These are phyloP conservation scores for Stenichneumon culpator DNA, from an alignment of 2,888 invertebrate species.

Conservation along the genomic window DNA sequence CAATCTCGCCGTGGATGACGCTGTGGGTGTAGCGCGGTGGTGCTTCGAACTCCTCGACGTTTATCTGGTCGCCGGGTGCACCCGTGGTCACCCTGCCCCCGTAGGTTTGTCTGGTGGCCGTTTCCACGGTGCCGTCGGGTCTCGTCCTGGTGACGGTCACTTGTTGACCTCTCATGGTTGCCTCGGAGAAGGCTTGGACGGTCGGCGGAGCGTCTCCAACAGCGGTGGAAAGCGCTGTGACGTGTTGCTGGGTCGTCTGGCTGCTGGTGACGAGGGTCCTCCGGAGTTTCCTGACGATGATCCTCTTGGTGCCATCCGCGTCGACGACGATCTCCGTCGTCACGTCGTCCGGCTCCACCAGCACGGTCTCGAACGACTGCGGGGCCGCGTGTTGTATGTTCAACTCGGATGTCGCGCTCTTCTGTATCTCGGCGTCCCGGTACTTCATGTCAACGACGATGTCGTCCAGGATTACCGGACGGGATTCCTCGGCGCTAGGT, in stretches of 20 bases:
- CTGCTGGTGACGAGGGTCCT: conserved; percentile 88
- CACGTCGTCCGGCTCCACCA: conserved; percentile 93
- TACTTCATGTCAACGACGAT: conserved; percentile 91
- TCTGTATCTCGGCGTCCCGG: conserved; percentile 86
- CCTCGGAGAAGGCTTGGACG: conserved; percentile 89
- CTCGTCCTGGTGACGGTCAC: conserved; percentile 87
- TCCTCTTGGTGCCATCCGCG: conserved; percentile 92
- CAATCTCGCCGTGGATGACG: conserved; percentile 87
- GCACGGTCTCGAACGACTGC: conserved; percentile 92
- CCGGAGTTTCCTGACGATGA: conserved; percentile 91
- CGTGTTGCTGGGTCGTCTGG: conserved; percentile 88
- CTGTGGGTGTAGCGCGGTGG: conserved; percentile 88
- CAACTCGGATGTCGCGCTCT: conserved; percentile 88
- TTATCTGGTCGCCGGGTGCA: conserved; percentile 88
- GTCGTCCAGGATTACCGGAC: conserved; percentile 85
- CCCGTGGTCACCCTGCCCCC: conserved; percentile 89
- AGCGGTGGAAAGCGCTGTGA: conserved; percentile 87
- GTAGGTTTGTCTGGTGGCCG: conserved; percentile 88
- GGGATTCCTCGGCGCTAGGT: conserved; percentile 54
- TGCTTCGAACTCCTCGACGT: conserved; percentile 89
- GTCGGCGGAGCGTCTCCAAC: conserved; percentile 87
- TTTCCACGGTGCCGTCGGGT: conserved; percentile 88
- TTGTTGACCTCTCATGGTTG: conserved; percentile 89
- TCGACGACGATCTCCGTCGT: conserved; percentile 93
- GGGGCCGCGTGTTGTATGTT: conserved; percentile 91